Base-by-base conservation (phyloP, 2,888 invertebrate genomes). In the Deilephila elpenor region DNA sequence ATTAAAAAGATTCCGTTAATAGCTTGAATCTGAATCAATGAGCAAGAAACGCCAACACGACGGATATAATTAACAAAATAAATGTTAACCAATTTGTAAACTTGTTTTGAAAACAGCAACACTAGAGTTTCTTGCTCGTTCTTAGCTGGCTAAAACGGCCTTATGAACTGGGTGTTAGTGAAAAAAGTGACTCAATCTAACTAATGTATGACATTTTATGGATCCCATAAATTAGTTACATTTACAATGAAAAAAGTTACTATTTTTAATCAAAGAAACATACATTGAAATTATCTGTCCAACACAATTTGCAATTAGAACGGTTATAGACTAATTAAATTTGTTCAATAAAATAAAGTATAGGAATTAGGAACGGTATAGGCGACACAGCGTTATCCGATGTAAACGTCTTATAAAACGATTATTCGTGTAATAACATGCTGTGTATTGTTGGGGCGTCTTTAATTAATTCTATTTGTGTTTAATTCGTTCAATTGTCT, bases 21-120 rank as follows among this genome's bases (percentile, higher is more conserved):
- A 71, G 74, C 75, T 73, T 71, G 71, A 77, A 72, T 77, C 71
- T 64, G 8, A 64, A 64, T 67, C 67, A 67, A 67, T 67, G 67
- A 67, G 17, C 67, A 51, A 51, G 67, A 67, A 67, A 67, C 7
- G 14, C 20, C 64, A 64, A 25, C 67, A 51, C 5, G 29, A 61
- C 8, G 37, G 37, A 37, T 37, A 20, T 64, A 37, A 64, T 37
- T 17, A 59, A 59, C 59, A 59, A 60, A 17, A 60, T 60, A 20
- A 20, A 7, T 59, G 20, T 59, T 25, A 2, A 7, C 1, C 2
- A n/a, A 8, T 32, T 4, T 25, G 3, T 29, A 17, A 5, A 17
- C 25, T 25, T 25, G 25, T 25, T 25, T 25, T 25, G 25, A 25
- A 25, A 25, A 25, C 1, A 25, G 25, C 25, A 1, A 25, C 25